These are phyloP conservation scores for Pampus argenteus DNA, from an alignment of 2,797 vertebrate species.

Conservation along the genomic window DNA sequence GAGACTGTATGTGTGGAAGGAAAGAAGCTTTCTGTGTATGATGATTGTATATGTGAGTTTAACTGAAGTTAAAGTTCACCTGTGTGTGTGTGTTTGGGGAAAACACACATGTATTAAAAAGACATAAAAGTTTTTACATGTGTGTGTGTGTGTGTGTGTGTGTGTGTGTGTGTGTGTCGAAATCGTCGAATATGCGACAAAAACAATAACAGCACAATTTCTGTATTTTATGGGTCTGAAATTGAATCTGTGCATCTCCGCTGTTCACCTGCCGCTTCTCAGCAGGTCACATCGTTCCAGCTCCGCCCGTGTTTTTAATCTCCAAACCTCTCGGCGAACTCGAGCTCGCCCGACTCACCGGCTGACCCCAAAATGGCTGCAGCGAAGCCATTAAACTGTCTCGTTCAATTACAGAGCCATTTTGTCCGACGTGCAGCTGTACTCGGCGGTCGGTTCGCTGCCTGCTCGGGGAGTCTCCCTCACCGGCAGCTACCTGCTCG, in stretches of 20 bases:
- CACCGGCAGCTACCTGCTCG: conserved; percentile 35
- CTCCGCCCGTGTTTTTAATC: conserved; percentile 57
- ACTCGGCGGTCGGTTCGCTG: conserved; percentile 38
- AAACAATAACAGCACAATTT: conserved; percentile 59
- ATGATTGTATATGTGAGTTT: conserved; percentile 10
- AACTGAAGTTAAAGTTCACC: background rate
- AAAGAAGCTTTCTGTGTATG: conserved; percentile 10
- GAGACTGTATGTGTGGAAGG: background rate
- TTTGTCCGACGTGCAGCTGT: conserved; percentile 49
- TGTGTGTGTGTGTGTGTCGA: conserved; percentile 17
- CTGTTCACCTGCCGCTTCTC: conserved; percentile 54
- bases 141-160: conserved; percentile 10
- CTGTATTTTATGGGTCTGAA: conserved; percentile 48
- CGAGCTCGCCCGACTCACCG: conserved; percentile 25
- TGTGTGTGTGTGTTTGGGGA: background rate
- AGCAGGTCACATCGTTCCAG: conserved; percentile 50
- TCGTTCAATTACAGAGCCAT: conserved; percentile 64
- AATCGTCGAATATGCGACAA: conserved; percentile 38
- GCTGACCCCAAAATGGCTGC: conserved; percentile 61
- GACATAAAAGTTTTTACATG: background rate
- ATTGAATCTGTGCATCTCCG: conserved; percentile 64
- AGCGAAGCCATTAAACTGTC: conserved; percentile 70
- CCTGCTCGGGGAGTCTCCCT: no score
- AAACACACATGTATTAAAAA: background rate
- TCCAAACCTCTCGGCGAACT: conserved; percentile 33